These are phyloP conservation scores for Melanchra persicariae DNA, from an alignment of 2,888 invertebrate species.

Conservation along the genomic window DNA sequence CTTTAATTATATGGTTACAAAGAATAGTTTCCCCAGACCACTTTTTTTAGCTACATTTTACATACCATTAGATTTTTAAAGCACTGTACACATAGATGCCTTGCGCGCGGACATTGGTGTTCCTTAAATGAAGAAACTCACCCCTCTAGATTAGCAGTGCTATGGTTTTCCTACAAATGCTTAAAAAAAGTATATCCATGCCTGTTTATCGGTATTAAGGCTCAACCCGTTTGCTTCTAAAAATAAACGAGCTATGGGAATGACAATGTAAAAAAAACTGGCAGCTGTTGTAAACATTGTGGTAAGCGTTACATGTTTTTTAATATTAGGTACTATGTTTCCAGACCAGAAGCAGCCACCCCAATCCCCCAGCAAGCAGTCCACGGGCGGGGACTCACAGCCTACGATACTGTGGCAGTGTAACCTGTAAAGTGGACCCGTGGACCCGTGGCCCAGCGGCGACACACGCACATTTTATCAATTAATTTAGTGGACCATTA, in stretches of 20 bases:
- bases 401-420: constrained; percentile 99
- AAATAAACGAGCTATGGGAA: constrained; percentile 11
- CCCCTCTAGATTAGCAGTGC: constrained; percentile 50
- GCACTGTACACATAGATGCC: constrained; percentile 34
- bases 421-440: constrained; percentile 94
- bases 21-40: constrained; percentile 24
- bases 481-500: constrained; percentile 74
- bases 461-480: constrained; percentile 65
- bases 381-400: constrained; percentile 96
- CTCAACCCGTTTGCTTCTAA: constrained; percentile 34
- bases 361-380: constrained; percentile 95
- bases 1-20: constrained; percentile 33
- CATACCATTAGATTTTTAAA: constrained; percentile 39
- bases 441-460: constrained; percentile 65
- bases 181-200: constrained; percentile 34
- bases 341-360: constrained; percentile 96
- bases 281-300: constrained; percentile 14
- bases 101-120: constrained; percentile 22
- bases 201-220: constrained; percentile 23
- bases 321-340: constrained; percentile 64
- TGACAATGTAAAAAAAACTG: constrained; percentile 15
- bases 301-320: neutral
- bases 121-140: constrained; percentile 12
- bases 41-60: constrained; percentile 43
- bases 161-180: constrained; percentile 48